Evolutionary conservation across 1,140 invertebrate genomes (phyloP), one percentile per base, ranked within the genome.

Genomic region (Anthonomus grandis): DNA sequence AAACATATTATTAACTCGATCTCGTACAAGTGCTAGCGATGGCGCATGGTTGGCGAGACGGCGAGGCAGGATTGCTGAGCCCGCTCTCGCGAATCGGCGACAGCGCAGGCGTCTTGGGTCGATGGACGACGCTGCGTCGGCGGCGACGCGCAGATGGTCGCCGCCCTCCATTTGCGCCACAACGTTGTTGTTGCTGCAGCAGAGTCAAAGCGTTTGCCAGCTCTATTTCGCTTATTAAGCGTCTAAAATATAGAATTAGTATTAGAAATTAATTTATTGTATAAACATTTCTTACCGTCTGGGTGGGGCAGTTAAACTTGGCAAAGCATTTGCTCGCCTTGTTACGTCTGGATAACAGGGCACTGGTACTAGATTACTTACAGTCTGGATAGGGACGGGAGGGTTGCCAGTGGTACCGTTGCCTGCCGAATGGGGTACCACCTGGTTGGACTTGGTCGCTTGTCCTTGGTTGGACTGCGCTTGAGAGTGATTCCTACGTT

Each of bases 41-140:
- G 15, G 63, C 62, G 39, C 65, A 78, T 72, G 10, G 73, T 74
- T 56, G 78, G 69, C 42, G 76, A 79, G 61, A 81, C 74, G 84
- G 83, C 42, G 83, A 85, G 2, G 82, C 81, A 0, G 85, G 83
- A 74, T 87, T 87, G 3, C 85, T 86, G 1, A 86, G 74, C n/a
- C 86, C 85, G 12, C 83, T 85, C 63, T 87, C 85, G 31, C 82
- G 80, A 23, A 87, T 87, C 8, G 86, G 86, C 23, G 84, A 86
- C 36, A 87, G 69, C 24, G 78, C 78, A 54, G 74, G 80, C n/a
- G 77, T 84, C 70, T 70, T 81, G 54, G 62, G 81, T 64, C 69
- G 63, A 34, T 69, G 71, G 8, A 64, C 63, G 15, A 70, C 70
- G 58, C 66, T 73, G 42, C 68, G 60, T 23, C 68, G 60, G 46